A percentile compares a stretch with the other conserved stretches of the same genome.
These are phyloP conservation scores for Emmelina monodactyla DNA, from an alignment of 2,888 invertebrate genomes.

Conservation along the genomic window DNA sequence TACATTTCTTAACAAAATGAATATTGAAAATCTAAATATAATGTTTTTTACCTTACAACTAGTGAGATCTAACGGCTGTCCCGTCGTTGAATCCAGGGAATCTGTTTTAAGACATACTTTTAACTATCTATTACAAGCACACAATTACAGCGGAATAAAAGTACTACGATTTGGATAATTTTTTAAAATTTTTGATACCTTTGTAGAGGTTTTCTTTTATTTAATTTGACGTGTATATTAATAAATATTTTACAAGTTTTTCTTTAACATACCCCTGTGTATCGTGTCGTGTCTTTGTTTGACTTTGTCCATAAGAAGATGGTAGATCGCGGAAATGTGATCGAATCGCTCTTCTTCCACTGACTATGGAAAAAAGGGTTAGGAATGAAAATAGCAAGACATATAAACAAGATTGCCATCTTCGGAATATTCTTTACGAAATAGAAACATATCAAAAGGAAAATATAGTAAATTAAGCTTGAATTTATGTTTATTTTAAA, in stretches of 20 bases:
- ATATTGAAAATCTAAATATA: slow-evolving; percentile 2
- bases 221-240: neutral
- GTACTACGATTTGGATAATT: too few relatives aligned
- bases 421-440: too few relatives aligned
- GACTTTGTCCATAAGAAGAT: slow-evolving; percentile 84
- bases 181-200: too few relatives aligned
- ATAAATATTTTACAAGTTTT: neutral
- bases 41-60: slow-evolving; percentile 63
- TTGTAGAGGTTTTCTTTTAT: too few relatives aligned
- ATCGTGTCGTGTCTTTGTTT: slow-evolving; percentile 52
- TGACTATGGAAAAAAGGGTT: slow-evolving; percentile 61
- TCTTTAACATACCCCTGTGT: slow-evolving; percentile 23
- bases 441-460: too few relatives aligned
- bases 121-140: too few relatives aligned
- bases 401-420: too few relatives aligned
- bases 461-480: too few relatives aligned
- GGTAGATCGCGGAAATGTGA: slow-evolving; percentile 94
- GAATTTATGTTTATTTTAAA: too few relatives aligned
- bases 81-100: slow-evolving; percentile 59
- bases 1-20: slow-evolving; percentile 1
- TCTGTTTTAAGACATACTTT: slow-evolving; percentile 26
- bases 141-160: too few relatives aligned
- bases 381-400: too few relatives aligned
- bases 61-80: slow-evolving; percentile 60
- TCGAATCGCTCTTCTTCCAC: slow-evolving; percentile 87